Percentiles rank a stretch among this genome's conserved stretches.
These are phyloP conservation scores for Tipula helvola DNA, from an alignment of 2,888 invertebrate species.

Conservation along the genomic window DNA sequence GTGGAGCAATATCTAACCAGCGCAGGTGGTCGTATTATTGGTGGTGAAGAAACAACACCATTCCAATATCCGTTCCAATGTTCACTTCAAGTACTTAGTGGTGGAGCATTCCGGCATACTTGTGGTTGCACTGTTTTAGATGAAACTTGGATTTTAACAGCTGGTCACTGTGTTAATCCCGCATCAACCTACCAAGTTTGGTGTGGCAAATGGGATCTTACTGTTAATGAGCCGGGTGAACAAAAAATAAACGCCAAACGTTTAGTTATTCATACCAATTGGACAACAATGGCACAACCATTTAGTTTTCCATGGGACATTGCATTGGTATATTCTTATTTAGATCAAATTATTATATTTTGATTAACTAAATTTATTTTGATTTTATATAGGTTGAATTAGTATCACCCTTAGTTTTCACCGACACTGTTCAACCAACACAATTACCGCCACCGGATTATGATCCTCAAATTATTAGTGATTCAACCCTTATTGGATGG, in stretches of 20 bases:
- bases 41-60: neutral
- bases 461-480: neutral
- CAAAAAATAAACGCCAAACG: neutral
- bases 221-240: neutral
- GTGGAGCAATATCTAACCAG: neutral
- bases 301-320: neutral
- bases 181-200: neutral
- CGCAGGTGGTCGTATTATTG: neutral
- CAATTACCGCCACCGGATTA: neutral
- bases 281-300: neutral
- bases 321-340: neutral
- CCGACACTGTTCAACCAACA: neutral
- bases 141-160: neutral
- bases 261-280: neutral
- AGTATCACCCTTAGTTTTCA: neutral
- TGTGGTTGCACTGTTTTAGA: neutral
- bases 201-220: constrained; percentile 5
- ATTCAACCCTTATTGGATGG: neutral
- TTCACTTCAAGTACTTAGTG: neutral
- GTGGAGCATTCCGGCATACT: neutral
- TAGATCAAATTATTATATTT: neutral
- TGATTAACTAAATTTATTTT: neutral
- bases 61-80: neutral
- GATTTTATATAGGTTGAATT: neutral
- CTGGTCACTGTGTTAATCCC: neutral